Base-by-base conservation (phyloP, 2,113 vertebrate species). In the Heloderma charlesbogerti region DNA sequence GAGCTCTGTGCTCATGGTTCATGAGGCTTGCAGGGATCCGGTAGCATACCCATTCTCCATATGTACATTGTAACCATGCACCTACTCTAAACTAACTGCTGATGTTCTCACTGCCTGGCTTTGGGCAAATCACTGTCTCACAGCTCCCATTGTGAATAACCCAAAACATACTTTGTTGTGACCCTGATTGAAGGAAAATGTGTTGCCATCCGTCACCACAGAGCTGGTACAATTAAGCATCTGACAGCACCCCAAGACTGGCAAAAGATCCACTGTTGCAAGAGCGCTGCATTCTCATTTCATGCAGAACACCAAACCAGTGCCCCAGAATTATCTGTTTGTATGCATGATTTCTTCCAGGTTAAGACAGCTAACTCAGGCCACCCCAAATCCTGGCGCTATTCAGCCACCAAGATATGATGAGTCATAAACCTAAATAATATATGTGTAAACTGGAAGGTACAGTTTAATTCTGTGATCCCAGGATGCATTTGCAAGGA, bases 391-490 rank as follows among this genome's bases (percentile, higher is more conserved):
- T 78, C 7, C 43, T 45, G 78, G 10, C 29, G 27, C 45, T 34
- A 31, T 54, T 34, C 45, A 80, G 13, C 25, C 48, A 80, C 27
- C 3, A 78, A 10, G 43, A 45, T 78, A 78, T 43, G 22, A 78
- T 80, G 45, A 18, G 15, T 48, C 29, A 51, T 51, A 80, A 51
- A 27, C 45, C 48, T 80, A 51, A 48, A 80, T 27, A 51, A 80
- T 27, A 84, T 1, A 88, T 87, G 40, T n/a, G 43, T 81, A n/a
- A 87, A 13, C 16, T 80, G 13, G 51, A 37, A 67, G 88, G 79
- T 43, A 87, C 22, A 88, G 6, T 9, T 88, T 90, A 89, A 69
- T 48, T 63, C 43, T 78, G n/a, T 31, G 37, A 43, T 90, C 88
- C n/a, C 84, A 88, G 79, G 1, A n/a, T 91, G 85, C 66, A 51